Percentiles rank a stretch among this genome's conserved stretches.
These are phyloP conservation scores for Euphydryas editha DNA, from an alignment of 2,888 invertebrate genomes.

Conservation along the genomic window DNA sequence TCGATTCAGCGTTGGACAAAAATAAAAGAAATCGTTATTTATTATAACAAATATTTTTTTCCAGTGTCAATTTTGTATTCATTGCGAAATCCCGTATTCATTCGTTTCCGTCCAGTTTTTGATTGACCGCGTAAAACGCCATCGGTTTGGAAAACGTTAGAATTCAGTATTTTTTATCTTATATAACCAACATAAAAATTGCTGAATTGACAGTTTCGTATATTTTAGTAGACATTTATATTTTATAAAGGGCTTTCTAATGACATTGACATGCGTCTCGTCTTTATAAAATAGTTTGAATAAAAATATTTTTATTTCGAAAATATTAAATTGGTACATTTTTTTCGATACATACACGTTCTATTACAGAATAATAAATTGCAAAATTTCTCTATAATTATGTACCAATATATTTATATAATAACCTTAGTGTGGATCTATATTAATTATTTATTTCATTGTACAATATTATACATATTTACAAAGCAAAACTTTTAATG, in stretches of 20 bases:
- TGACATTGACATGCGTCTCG: neutral
- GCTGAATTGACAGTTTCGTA: slow-evolving; percentile 12
- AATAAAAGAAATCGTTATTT: slow-evolving; percentile 29
- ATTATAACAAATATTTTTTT: slow-evolving; percentile 31
- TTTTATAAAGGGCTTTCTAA: neutral
- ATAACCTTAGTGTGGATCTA: no score
- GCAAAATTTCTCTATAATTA: no score
- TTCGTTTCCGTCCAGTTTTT: slow-evolving; percentile 35
- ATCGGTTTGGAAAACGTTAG: slow-evolving; percentile 33
- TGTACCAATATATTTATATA: no score
- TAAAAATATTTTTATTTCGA: neutral
- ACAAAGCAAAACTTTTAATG: no score
- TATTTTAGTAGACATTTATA: slow-evolving; percentile 6
- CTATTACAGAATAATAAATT: no score
- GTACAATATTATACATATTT: no score
- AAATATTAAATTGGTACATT: no score
- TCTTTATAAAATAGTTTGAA: neutral
- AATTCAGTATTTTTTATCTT: slow-evolving; percentile 24
- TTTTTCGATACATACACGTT: no score
- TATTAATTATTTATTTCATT: no score
- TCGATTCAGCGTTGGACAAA: slow-evolving; percentile 18
- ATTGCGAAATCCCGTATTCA: slow-evolving; percentile 37
- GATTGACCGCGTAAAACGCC: slow-evolving; percentile 28
- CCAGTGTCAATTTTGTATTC: slow-evolving; percentile 33
- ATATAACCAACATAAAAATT: slow-evolving; percentile 3